These are phyloP conservation scores for Schizopygopsis pylzovi DNA, from an alignment of 2,797 vertebrate genomes.

Conservation along the genomic window DNA sequence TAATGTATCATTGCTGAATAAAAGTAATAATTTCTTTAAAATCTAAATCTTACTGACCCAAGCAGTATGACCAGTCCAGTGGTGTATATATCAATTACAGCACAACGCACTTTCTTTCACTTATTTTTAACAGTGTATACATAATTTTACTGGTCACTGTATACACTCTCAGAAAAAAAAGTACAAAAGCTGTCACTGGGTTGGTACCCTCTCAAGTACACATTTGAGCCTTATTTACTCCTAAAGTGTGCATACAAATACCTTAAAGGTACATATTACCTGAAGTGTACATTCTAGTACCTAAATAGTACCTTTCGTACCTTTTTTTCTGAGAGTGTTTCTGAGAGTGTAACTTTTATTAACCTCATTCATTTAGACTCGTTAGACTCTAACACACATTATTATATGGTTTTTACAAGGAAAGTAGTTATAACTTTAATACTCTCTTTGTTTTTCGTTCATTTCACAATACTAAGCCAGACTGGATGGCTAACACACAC, in stretches of 20 bases:
- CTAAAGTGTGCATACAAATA: neutral
- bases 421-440: conserved; percentile 67
- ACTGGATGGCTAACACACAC: conserved; percentile 50
- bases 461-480: conserved; percentile 65
- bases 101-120: neutral
- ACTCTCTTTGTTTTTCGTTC: conserved; percentile 56
- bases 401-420: conserved; percentile 59
- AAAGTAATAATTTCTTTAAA: neutral
- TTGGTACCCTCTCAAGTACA: neutral
- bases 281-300: neutral
- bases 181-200: neutral
- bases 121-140: neutral
- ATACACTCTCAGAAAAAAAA: neutral
- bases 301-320: neutral
- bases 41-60: neutral
- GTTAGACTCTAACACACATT: conserved; percentile 56
- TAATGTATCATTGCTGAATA: neutral
- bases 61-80: neutral
- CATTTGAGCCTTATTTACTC: neutral
- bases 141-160: neutral
- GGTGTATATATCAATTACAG: neutral
- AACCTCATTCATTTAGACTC: conserved; percentile 12
- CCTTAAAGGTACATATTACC: neutral
- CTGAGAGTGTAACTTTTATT: neutral
- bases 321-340: neutral